Percentiles rank a stretch among this genome's conserved stretches.
Conservation (phyloP, 2,113 vertebrate genomes). For the Oncorhynchus clarkii region DNA sequence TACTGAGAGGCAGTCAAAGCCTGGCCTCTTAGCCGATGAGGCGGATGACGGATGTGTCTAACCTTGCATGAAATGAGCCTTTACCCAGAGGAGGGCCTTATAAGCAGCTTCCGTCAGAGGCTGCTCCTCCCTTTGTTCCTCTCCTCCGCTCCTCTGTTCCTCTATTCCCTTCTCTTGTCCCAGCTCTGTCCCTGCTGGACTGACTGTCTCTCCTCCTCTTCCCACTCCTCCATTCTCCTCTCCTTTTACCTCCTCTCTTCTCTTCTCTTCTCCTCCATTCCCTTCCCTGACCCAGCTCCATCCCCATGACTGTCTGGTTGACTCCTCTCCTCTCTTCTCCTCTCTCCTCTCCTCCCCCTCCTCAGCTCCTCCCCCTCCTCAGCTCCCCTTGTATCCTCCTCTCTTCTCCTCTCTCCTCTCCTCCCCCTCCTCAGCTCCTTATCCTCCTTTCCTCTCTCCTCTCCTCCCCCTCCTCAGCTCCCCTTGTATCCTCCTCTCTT, state of each 20-base stretch:
- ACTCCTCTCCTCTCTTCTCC: no score
- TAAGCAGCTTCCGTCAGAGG: conserved; percentile 53
- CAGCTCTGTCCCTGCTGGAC: no score
- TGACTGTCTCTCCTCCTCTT: no score
- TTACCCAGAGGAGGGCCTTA: conserved; percentile 54
- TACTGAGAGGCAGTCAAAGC: conserved; percentile 64
- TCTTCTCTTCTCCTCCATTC: no score
- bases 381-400: background rate
- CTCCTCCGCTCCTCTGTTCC: background rate
- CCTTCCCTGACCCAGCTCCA: no score
- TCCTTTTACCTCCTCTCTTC: no score
- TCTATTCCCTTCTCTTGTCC: no score
- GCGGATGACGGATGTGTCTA: conserved; percentile 74
- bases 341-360: no score
- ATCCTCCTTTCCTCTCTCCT: background rate
- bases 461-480: background rate
- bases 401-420: no score
- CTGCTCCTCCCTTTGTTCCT: conserved; percentile 36
- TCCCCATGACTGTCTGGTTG: no score
- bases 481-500: background rate
- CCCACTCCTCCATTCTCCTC: no score
- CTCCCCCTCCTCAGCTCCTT: background rate
- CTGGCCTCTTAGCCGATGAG: conserved; percentile 32
- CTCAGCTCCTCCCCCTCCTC: no score
- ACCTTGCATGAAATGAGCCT: conserved; percentile 76